phyloP scores from a whole-genome alignment of 2,113 vertebrate species.

The Ptyas mucosa region DNA sequence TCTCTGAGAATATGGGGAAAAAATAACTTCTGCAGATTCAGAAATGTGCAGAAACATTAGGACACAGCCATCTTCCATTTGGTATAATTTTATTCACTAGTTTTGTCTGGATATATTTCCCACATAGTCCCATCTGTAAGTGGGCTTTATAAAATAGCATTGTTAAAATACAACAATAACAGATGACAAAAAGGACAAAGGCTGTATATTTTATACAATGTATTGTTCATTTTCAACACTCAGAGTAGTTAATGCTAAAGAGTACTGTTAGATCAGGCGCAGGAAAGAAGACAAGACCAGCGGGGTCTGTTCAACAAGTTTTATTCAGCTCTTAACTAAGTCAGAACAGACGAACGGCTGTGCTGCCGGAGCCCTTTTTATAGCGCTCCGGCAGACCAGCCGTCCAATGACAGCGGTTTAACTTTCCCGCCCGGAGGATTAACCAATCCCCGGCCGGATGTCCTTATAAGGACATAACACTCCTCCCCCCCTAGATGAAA shows the following conservation, averaged over 20 bases:
- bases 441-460: no score
- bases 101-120: neutral
- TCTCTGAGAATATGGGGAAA: neutral
- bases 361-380: no score
- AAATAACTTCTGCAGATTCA: neutral
- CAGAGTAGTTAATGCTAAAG: neutral
- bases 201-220: neutral
- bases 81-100: neutral
- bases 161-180: neutral
- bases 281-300: no score
- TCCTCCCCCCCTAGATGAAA: no score
- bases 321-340: no score
- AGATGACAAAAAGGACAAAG: neutral
- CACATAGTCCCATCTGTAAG: neutral
- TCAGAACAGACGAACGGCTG: no score
- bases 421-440: no score
- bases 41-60: neutral
- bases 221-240: neutral
- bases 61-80: neutral
- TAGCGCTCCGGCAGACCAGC: no score
- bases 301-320: no score
- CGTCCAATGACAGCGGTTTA: no score
- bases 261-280: no score
- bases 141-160: neutral
- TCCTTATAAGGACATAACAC: no score